Base-by-base conservation (phyloP, 2,888 invertebrate species). In the Euzophera pinguis region DNA sequence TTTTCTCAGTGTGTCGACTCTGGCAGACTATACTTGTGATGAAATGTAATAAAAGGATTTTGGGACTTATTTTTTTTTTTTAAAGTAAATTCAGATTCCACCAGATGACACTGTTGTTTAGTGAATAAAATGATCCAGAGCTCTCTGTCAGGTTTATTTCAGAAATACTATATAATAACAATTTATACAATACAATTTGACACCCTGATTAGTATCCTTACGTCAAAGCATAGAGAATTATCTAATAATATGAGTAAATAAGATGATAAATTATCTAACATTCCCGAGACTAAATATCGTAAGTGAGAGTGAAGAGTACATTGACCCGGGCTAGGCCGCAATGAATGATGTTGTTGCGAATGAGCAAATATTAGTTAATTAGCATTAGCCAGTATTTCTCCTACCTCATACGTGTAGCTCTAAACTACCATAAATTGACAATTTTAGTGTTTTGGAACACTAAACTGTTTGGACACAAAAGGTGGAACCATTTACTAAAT, bases 271-370 rank as follows among this genome's bases (percentile, higher is more conserved):
- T 48, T 22, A 48, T 48, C 48, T 48, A 48, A 48, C 48, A 27
- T 27, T 37, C 38, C 22, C 37, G 48, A 22, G 13, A 48, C 12
- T 22, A 47, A 43, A 27, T 38, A 17, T 38, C 9, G 47, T n/a
- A 55, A 56, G 58, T 56, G 55, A 58, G 55, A 58, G 55, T 53
- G 52, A 14, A 41, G 41, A 54, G 52, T 29, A 52, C 38, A 17
- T 54, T 57, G 53, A 57, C 57, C 48, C 22, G 1, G 13, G 13
- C 37, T 37, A 10, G 47, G 14, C 35, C 17, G 38, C 27, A 48
- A 38, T 27, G 27, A 38, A 48, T 14, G 13, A 22, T 38, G 47
- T 49, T 22, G 39, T 49, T 22, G 39, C 41, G 34, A 41, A 32
- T 14, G 8, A 41, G 32, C 50, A 50, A 50, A 50, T 50, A 50